Base-by-base conservation (phyloP, 2,888 invertebrate genomes). In the Seira ritae region DNA sequence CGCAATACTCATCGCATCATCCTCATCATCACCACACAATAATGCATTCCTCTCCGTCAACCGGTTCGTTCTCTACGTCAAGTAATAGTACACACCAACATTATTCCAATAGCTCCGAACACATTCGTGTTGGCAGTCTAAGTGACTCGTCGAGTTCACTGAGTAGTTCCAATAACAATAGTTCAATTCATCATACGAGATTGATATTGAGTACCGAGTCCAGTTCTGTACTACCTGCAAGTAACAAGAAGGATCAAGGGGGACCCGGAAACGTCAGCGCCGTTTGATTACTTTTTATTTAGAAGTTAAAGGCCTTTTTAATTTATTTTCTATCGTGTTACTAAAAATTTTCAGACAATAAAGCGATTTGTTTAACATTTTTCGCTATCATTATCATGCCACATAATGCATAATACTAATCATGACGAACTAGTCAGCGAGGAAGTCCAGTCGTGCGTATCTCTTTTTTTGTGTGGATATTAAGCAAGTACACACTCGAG, bases 201-300 rank as follows among this genome's bases (percentile, higher is more conserved):
- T 69, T 80, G 74, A 80, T 80, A 74, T 74, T 80, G 67, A 80
- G 74, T 66, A 83, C 83, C 19, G 83, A 83, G 78, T 83, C 83
- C 6, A 83, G 83, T 74, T 83, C 83, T 8, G 83, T 83, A 67
- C 37, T 83, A 83, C 83, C 83, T 50, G 83, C 76, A 22, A 83
- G 68, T n/a, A 83, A 72, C 20, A 74, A 73, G 20, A 72, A 72
- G 15, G 62, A 79, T 46, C 75, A 80, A 55, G 68, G 66, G 0
- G n/a, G n/a, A 20, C 55, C 31, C 66, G 70, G 31, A 55, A 76
- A 80, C 50, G 74, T 80, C 17, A 80, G 80, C 37, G 80, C 80
- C 62, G 80, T 80, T 17, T 80, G 46, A 76, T 20, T 46, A 20
- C 37, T 4, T 17, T 15, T n/a, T n/a, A n/a, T 42, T 42, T 42